These are phyloP conservation scores for Congeria kusceri DNA, from an alignment of 2,888 invertebrate genomes.

Conservation along the genomic window DNA sequence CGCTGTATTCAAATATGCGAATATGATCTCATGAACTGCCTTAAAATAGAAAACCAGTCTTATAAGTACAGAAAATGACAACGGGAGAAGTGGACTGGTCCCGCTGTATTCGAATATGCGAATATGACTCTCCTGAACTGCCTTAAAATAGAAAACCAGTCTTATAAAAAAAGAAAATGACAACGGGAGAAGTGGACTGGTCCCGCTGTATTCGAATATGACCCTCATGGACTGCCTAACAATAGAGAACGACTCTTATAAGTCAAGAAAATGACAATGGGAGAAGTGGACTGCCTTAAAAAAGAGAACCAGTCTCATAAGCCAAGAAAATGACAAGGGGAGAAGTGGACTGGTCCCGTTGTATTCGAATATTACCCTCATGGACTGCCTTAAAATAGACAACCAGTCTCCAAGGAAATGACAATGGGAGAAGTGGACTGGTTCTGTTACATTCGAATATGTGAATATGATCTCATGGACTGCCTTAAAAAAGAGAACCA, in stretches of 20 bases:
- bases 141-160: constrained; percentile 34
- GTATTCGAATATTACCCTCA: constrained; percentile 59
- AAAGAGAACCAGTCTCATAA: background rate
- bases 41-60: constrained; percentile 19
- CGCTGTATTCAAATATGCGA: constrained; percentile 67
- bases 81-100: constrained; percentile 73
- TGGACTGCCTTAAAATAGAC: constrained; percentile 46
- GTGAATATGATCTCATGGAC: constrained; percentile 45
- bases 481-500: constrained; percentile 41
- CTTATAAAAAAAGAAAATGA: no score
- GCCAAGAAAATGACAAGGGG: no score
- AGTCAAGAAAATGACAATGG: no score
- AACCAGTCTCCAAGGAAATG: no score
- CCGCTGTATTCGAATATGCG: constrained; percentile 66
- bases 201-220: constrained; percentile 67
- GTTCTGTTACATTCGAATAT: constrained; percentile 66
- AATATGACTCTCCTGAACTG: constrained; percentile 45
- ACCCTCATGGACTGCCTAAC: constrained; percentile 54
- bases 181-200: constrained; percentile 74
- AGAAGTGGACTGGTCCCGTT: constrained; percentile 72
- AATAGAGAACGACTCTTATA: background rate
- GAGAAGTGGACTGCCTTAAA: constrained; percentile 57
- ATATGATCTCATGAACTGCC: constrained; percentile 55
- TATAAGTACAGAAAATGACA: no score
- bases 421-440: no score